phyloP scores from a whole-genome alignment of 2,888 invertebrate genomes.

The Lepidocyrtinus sp. region DNA sequence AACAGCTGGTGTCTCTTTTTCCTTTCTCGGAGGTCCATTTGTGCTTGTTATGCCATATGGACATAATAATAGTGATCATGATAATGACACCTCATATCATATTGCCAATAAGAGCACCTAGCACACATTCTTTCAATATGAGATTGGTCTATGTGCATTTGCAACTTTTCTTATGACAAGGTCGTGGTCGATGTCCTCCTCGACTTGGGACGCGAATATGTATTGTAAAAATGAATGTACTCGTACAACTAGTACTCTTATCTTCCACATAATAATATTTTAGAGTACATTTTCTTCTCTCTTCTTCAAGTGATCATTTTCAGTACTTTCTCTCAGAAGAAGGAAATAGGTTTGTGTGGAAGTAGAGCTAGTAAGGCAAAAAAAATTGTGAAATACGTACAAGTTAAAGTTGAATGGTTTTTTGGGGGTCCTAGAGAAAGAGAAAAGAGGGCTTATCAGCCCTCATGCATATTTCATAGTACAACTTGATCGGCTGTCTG shows the following conservation, averaged over 20 bases:
- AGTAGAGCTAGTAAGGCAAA: slow-evolving; percentile 16
- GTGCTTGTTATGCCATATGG: too few relatives aligned
- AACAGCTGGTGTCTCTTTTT: neutral
- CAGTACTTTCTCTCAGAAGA: neutral
- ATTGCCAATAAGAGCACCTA: neutral
- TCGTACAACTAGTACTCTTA: neutral
- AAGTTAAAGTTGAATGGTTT: neutral
- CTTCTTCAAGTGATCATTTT: too few relatives aligned
- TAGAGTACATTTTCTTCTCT: too few relatives aligned
- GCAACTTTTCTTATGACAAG: neutral
- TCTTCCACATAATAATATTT: neutral
- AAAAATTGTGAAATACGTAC: neutral
- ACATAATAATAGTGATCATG: neutral
- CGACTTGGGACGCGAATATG: neutral
- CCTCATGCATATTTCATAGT: slow-evolving; percentile 52
- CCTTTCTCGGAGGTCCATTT: neutral
- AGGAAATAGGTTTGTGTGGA: slow-evolving; percentile 11
- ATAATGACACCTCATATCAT: neutral
- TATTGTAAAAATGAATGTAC: neutral
- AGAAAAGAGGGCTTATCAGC: slow-evolving; percentile 28
- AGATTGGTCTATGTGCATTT: neutral
- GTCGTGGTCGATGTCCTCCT: neutral
- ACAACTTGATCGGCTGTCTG: slow-evolving; percentile 24
- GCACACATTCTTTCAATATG: neutral
- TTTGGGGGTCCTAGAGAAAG: too few relatives aligned